Conservation (phyloP, 2,797 vertebrate species). For the Acanthiza pusilla region DNA sequence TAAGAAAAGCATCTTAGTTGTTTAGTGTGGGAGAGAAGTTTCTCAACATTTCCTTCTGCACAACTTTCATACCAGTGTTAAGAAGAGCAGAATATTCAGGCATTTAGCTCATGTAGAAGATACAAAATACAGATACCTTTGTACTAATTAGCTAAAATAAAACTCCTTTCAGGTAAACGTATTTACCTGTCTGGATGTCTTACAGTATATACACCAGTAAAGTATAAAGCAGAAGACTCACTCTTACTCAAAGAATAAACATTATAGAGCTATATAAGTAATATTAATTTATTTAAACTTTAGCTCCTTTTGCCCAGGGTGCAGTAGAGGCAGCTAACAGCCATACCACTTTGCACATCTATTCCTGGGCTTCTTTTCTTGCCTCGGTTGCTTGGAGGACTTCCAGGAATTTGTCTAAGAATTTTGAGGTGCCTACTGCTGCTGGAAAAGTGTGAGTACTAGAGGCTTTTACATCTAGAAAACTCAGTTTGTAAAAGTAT, state of each 20-base stretch:
- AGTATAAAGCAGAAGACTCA: not conserved
- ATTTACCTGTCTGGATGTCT: not conserved
- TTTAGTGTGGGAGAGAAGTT: conserved; percentile 15
- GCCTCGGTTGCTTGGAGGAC: not conserved
- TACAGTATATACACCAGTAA: not conserved
- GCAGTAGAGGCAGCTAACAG: not conserved
- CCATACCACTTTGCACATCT: not conserved
- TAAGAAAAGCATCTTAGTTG: not conserved
- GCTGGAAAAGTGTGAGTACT: not conserved
- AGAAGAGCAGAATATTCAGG: not conserved
- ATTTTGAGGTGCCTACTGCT: not conserved
- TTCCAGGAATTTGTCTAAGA: not conserved
- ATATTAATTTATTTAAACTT: not conserved
- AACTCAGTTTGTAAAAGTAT: not conserved
- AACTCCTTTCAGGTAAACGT: conserved; percentile 26
- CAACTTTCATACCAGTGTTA: not conserved
- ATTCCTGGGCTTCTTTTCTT: not conserved
- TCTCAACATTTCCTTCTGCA: not conserved
- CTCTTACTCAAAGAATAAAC: not conserved
- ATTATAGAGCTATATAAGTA: not conserved
- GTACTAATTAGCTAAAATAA: conserved; percentile 27
- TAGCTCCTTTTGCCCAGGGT: not conserved
- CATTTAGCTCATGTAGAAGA: not conserved
- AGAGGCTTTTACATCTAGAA: not conserved
- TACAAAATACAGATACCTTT: not conserved